A percentile compares a stretch with the other conserved stretches of the same genome.
phyloP scores from a whole-genome alignment of 30 jellyfish, hydroid and myxozoan species.

The Calvadosia cruxmelitensis region DNA sequence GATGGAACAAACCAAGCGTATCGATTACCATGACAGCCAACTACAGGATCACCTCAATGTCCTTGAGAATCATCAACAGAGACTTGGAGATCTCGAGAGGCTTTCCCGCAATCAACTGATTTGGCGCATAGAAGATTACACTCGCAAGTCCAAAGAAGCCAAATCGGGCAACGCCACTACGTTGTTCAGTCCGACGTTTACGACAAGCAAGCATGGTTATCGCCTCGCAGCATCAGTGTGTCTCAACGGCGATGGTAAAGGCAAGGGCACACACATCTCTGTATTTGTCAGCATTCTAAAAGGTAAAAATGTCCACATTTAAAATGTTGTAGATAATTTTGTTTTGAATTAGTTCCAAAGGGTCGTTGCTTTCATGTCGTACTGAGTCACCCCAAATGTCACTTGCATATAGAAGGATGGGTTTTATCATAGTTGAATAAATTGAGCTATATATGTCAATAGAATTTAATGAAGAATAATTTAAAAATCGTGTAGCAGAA shows the following conservation, averaged over 20 bases:
- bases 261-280: constrained; percentile 96
- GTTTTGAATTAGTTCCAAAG: no score
- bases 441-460: no score
- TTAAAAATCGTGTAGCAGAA: no score
- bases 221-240: constrained; percentile 85
- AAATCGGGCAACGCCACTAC: constrained; percentile 85
- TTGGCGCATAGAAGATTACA: constrained; percentile 87
- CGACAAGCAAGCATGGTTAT: constrained; percentile 93
- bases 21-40: constrained; percentile 77
- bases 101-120: constrained; percentile 79
- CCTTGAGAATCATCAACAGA: constrained; percentile 78
- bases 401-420: no score
- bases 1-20: constrained; percentile 79
- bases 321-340: no score
- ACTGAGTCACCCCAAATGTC: no score
- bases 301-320: constrained; percentile 33
- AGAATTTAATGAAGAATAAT: no score
- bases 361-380: no score
- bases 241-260: constrained; percentile 96
- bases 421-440: no score
- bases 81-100: constrained; percentile 75
- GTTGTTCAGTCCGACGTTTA: constrained; percentile 90
- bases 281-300: constrained; percentile 79
- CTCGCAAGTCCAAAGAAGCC: constrained; percentile 88
- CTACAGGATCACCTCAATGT: constrained; percentile 86